These are phyloP conservation scores for Aricia agestis DNA, from an alignment of 1,140 invertebrate species.

Conservation along the genomic window DNA sequence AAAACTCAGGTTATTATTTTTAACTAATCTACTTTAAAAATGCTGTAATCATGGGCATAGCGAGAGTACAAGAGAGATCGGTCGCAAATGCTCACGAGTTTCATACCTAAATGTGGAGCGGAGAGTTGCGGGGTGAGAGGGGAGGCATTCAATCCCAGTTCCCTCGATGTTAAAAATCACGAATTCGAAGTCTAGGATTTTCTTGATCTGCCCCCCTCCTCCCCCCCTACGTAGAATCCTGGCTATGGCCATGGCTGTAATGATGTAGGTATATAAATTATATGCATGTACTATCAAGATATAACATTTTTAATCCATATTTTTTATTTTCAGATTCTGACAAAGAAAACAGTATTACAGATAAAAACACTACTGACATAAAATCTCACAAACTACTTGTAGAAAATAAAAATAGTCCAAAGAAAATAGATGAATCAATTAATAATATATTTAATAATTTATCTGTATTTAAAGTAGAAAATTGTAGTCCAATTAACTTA, in stretches of 20 bases:
- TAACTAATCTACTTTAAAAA: not conserved
- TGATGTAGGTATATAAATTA: no score
- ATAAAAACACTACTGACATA: slow-evolving; percentile 45
- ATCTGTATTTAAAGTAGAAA: slow-evolving; percentile 35
- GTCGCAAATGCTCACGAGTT: no score
- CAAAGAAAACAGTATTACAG: slow-evolving; percentile 49
- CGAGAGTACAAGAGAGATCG: no score
- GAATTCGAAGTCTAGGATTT: no score
- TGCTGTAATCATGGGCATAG: not conserved
- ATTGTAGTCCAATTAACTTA: slow-evolving; percentile 12
- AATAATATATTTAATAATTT: slow-evolving; percentile 49
- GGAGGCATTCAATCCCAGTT: no score
- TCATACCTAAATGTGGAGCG: no score
- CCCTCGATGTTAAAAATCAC: no score
- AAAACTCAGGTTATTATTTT: slow-evolving; percentile 36
- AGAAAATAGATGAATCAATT: slow-evolving; percentile 47
- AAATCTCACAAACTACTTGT: slow-evolving; percentile 47
- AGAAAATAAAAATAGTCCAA: slow-evolving; percentile 40
- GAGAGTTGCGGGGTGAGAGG: no score
- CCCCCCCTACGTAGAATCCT: no score
- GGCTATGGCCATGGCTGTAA: no score
- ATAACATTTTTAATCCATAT: not conserved
- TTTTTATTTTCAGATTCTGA: slow-evolving; percentile 48
- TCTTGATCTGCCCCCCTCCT: no score
- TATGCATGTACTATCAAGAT: not conserved